A percentile compares a stretch with the other conserved stretches of the same genome.
These are phyloP conservation scores for Alexandromys fortis DNA, from an alignment of 2,113 vertebrate genomes.

Conservation along the genomic window DNA sequence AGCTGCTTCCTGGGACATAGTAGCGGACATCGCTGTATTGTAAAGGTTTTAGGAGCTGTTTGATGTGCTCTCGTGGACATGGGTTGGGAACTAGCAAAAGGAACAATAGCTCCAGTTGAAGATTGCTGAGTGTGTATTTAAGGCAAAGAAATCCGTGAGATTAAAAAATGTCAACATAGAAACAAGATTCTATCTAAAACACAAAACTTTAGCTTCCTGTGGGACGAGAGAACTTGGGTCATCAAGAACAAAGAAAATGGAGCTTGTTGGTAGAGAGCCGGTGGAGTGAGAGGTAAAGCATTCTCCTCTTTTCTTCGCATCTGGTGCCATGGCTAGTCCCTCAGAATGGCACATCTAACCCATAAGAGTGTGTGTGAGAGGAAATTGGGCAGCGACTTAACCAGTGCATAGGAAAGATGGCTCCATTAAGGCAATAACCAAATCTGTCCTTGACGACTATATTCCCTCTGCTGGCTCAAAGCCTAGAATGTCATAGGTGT, in stretches of 20 bases:
- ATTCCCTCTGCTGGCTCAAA: not conserved
- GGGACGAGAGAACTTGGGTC: not conserved
- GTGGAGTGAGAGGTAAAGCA: accelerated
- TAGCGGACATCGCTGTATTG: too few relatives aligned
- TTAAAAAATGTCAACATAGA: not conserved
- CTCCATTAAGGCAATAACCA: not conserved
- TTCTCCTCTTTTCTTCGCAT: not conserved
- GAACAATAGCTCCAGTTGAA: not conserved
- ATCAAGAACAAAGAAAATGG: not conserved
- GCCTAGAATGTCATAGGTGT: not conserved
- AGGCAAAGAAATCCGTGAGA: not conserved
- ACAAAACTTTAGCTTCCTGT: not conserved
- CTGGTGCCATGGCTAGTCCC: not conserved
- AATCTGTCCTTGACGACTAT: not conserved
- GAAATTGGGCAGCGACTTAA: not conserved
- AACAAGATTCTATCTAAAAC: not conserved
- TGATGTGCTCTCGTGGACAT: not conserved
- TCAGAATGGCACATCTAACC: not conserved
- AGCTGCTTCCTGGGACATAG: not conserved
- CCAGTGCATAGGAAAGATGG: not conserved
- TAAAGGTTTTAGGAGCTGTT: not conserved
- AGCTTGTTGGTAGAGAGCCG: not conserved
- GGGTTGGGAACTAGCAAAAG: not conserved
- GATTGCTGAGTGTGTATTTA: not conserved
- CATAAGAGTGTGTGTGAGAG: not conserved